Conservation (phyloP, 2,797 vertebrate genomes). For the Odontamblyopus rebecca region DNA sequence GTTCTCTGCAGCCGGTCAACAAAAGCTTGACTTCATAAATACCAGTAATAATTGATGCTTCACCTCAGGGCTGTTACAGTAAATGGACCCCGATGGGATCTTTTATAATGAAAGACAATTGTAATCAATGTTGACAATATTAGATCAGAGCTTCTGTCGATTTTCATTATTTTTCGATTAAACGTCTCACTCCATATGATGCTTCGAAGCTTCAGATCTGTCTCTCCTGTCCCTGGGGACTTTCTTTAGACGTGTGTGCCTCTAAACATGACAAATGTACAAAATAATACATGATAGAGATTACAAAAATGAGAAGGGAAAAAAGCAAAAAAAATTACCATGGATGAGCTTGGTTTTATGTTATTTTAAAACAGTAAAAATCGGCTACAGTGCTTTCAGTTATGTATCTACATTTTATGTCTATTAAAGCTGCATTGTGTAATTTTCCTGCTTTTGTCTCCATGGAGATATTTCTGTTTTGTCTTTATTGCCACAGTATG, state of each 20-base stretch:
- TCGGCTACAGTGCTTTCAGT: too few relatives aligned
- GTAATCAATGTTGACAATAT: slow-evolving; percentile 13
- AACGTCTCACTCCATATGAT: not conserved
- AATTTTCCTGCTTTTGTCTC: too few relatives aligned
- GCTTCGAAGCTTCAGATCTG: not conserved
- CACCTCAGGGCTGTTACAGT: slow-evolving; percentile 2
- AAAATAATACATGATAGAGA: not conserved
- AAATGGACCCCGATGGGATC: not conserved
- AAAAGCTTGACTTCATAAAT: not conserved
- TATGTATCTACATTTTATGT: too few relatives aligned
- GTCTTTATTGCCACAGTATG: too few relatives aligned
- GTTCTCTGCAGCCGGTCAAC: not conserved
- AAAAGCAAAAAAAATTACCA: not conserved
- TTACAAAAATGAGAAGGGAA: not conserved
- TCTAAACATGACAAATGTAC: not conserved
- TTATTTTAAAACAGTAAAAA: too few relatives aligned
- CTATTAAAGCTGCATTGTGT: too few relatives aligned
- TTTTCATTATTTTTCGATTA: slow-evolving; percentile 12
- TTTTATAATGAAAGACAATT: slow-evolving; percentile 13
- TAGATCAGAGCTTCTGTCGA: slow-evolving; percentile 8
- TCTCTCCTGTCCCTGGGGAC: not conserved
- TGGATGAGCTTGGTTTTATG: too few relatives aligned
- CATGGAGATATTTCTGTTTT: too few relatives aligned
- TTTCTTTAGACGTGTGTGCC: not conserved
- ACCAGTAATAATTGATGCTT: slow-evolving; percentile 6